Conservation (phyloP, 2,113 vertebrate species). For the Silurus meridionalis region DNA sequence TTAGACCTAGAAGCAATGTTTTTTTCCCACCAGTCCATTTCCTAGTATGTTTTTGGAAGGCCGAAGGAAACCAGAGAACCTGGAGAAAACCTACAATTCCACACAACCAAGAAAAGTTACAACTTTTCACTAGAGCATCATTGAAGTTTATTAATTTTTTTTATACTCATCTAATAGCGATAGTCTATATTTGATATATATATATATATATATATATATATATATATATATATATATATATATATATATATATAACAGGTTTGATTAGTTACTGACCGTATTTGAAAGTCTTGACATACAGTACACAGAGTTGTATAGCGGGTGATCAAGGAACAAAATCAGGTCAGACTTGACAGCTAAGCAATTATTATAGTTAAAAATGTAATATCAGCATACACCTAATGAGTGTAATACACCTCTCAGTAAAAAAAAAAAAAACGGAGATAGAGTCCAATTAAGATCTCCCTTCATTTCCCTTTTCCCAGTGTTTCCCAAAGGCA, state of each 20-base stretch:
- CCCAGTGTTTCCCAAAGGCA: conserved; percentile 28
- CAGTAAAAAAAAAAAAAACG: conserved; percentile 8
- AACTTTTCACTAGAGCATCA: neutral
- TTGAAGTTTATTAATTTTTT: neutral
- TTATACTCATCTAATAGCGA: neutral
- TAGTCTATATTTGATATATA: neutral
- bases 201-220: neutral
- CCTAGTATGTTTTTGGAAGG: neutral
- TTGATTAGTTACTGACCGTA: neutral
- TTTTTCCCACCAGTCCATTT: neutral
- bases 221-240: no score
- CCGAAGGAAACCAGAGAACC: neutral
- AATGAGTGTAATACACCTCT: neutral
- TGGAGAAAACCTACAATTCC: neutral
- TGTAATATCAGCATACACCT: conserved; percentile 28
- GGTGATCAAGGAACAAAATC: conserved; percentile 1
- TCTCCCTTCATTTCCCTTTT: conserved; percentile 29
- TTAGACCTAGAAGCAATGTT: neutral
- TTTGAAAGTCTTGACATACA: neutral
- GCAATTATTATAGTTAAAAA: conserved; percentile 30
- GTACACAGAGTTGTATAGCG: neutral
- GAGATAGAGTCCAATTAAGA: conserved; percentile 25
- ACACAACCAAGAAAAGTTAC: neutral
- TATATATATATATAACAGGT: neutral
- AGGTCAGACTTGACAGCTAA: conserved; percentile 24